Evolutionary conservation across 92 coral and sea anemone species (phyloP).

Genomic region (Pocillopora grandis): DNA sequence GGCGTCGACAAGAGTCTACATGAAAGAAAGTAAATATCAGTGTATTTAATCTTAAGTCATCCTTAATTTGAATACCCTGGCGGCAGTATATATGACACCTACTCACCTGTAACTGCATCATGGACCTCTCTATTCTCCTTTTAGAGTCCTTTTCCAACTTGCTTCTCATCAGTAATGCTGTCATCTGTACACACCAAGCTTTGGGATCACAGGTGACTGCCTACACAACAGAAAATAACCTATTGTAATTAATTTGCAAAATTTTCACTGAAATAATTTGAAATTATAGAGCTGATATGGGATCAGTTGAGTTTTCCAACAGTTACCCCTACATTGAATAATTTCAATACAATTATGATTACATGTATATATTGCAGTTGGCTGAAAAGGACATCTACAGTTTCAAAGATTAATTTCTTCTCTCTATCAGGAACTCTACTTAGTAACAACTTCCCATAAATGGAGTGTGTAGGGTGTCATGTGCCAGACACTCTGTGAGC

Average conservation of each 20-base stretch:
- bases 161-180: constrained; percentile 85
- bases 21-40: background rate
- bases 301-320: too few species aligned
- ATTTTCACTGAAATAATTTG: too few species aligned
- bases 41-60: background rate
- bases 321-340: too few species aligned
- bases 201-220: constrained; percentile 70
- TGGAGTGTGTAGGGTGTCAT: too few species aligned
- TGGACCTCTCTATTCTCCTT: constrained; percentile 83
- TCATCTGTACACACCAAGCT: constrained; percentile 79
- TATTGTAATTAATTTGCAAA: background rate
- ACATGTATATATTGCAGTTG: background rate
- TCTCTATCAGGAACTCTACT: too few species aligned
- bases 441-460: too few species aligned
- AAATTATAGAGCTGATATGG: too few species aligned
- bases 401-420: background rate
- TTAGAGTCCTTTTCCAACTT: constrained; percentile 78
- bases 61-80: too few species aligned
- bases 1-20: constrained; percentile 57
- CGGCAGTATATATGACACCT: background rate
- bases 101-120: constrained; percentile 97
- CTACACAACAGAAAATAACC: constrained; percentile 35
- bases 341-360: too few species aligned
- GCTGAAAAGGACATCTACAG: background rate
- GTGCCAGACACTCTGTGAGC: background rate